Evolutionary conservation across 2,888 invertebrate genomes (phyloP).

Genomic region (Microplitis manilae): DNA sequence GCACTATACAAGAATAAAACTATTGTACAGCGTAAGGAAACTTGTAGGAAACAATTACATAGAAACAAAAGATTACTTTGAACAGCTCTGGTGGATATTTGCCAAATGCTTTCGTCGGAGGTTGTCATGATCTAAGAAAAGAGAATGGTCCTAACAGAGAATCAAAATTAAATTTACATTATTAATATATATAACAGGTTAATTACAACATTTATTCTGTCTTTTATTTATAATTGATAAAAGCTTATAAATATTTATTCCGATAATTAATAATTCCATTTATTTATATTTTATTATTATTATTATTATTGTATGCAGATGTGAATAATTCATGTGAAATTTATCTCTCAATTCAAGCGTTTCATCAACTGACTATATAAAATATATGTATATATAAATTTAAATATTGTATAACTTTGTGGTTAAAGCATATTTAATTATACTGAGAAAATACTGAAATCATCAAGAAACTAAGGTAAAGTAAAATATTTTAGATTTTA

Average conservation of each 20-base stretch:
- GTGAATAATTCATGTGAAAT: not conserved
- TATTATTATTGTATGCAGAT: not conserved
- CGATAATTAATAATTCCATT: not conserved
- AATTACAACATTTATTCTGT: not conserved
- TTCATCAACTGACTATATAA: not conserved
- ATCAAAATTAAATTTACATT: too few species aligned
- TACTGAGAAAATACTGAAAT: not conserved
- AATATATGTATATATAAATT: not conserved
- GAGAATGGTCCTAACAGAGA: too few species aligned
- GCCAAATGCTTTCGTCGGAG: constrained; percentile 57
- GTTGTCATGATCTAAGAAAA: not conserved
- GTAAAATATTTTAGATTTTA: not conserved
- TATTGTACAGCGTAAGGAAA: constrained; percentile 42
- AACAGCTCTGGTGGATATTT: constrained; percentile 59
- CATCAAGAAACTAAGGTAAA: not conserved
- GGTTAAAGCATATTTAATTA: not conserved
- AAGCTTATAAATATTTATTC: not conserved
- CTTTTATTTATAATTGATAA: not conserved
- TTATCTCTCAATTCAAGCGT: not conserved
- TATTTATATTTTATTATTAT: not conserved
- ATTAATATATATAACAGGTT: not conserved
- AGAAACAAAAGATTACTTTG: constrained; percentile 61
- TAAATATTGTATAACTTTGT: not conserved
- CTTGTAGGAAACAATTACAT: constrained; percentile 63
- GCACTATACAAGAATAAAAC: constrained; percentile 20